These are phyloP conservation scores for Neodiprion virginianus DNA, from an alignment of 1,140 invertebrate species.

Conservation along the genomic window DNA sequence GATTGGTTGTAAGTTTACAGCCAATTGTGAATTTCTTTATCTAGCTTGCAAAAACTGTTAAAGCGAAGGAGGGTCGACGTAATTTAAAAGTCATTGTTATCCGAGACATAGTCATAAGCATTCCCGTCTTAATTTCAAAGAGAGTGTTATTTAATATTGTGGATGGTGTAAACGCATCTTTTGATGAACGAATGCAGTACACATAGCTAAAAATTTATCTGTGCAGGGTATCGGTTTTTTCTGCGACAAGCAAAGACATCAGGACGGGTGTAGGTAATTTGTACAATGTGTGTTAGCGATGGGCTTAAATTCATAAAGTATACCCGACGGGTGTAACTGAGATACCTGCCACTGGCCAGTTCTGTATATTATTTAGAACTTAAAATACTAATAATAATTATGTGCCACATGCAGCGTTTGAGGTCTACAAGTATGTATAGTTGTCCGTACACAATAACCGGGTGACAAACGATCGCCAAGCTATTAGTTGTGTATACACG, in stretches of 20 bases:
- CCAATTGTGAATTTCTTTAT: too few relatives aligned
- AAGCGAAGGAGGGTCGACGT: too few relatives aligned
- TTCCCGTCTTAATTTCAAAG: too few relatives aligned
- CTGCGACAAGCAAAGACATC: constrained; percentile 3
- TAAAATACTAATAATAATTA: constrained; percentile 34
- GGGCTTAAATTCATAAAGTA: background rate
- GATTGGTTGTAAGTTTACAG: too few relatives aligned
- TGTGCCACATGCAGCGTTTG: constrained; percentile 35
- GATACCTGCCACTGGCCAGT: constrained; percentile 68
- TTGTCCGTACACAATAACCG: background rate
- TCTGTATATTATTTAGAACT: constrained; percentile 57
- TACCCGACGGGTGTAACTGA: constrained; percentile 39
- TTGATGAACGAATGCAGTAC: too few relatives aligned
- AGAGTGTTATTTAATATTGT: background rate
- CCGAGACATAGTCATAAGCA: too few relatives aligned
- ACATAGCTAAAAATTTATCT: background rate
- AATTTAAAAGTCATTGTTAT: too few relatives aligned
- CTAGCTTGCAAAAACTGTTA: too few relatives aligned
- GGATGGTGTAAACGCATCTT: background rate
- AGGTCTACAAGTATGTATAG: background rate
- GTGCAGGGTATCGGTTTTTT: background rate
- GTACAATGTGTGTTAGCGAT: background rate
- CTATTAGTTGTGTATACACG: constrained; percentile 1
- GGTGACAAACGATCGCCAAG: background rate
- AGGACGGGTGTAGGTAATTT: background rate